Evolutionary conservation across 2,888 invertebrate species (phyloP).

Genomic region (Lithophane semibrunnea): DNA sequence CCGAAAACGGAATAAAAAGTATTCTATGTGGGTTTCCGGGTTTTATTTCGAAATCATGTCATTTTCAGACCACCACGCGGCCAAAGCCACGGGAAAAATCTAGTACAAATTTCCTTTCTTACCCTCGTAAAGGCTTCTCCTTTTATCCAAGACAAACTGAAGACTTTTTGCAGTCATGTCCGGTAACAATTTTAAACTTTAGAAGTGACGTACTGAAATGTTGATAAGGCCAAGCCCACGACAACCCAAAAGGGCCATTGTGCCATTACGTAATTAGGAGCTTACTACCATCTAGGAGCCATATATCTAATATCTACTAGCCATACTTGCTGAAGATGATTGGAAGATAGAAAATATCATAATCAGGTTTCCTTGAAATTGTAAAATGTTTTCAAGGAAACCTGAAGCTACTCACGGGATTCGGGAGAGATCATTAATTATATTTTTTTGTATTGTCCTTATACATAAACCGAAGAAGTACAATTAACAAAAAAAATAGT

Average conservation of each 20-base stretch:
- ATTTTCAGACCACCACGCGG: background rate
- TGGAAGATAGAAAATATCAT: background rate
- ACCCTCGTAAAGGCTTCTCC: constrained; percentile 5
- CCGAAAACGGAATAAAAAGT: too few relatives aligned
- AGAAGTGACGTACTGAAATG: constrained; percentile 26
- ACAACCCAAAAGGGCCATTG: background rate
- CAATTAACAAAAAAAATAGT: too few relatives aligned
- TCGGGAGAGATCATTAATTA: too few relatives aligned
- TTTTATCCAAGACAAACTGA: constrained; percentile 16
- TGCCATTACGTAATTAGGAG: constrained; percentile 17
- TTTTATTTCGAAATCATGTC: background rate
- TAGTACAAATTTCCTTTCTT: background rate
- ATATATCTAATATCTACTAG: too few relatives aligned
- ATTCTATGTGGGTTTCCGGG: too few relatives aligned
- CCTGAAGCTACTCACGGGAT: too few relatives aligned
- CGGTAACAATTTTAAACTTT: constrained; percentile 21
- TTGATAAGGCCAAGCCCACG: constrained; percentile 21
- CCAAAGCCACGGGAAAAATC: too few relatives aligned
- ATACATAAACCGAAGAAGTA: too few relatives aligned
- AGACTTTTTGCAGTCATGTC: constrained; percentile 32
- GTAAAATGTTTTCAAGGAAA: too few relatives aligned
- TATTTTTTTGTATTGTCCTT: too few relatives aligned
- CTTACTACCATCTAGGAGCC: background rate
- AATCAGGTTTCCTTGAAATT: too few relatives aligned
- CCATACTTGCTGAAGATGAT: background rate